These are phyloP conservation scores for Hypocryptadius cinnamomeus DNA, from an alignment of 2,113 vertebrate species.

Conservation along the genomic window DNA sequence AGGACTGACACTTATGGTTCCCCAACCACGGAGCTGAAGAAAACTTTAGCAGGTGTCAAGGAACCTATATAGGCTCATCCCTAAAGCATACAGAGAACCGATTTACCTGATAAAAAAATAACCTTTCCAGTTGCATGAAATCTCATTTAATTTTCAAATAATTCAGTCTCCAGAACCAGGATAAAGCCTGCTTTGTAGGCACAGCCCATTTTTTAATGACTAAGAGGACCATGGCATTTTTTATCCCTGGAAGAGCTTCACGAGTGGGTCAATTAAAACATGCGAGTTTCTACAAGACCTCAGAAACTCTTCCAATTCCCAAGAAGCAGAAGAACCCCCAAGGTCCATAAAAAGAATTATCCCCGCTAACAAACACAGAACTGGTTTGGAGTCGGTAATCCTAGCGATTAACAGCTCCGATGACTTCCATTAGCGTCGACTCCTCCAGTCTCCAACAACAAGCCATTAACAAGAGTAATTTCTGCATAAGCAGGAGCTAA, in stretches of 20 bases:
- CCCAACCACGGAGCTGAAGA: background rate
- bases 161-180: background rate
- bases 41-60: slow-evolving; percentile 2
- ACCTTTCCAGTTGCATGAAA: background rate
- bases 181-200: background rate
- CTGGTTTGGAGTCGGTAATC: slow-evolving; percentile 2
- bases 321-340: background rate
- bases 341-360: slow-evolving; percentile 7
- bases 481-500: slow-evolving; percentile 1
- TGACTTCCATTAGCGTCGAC: background rate
- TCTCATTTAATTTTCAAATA: slow-evolving; percentile 3
- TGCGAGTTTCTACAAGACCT: background rate
- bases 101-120: background rate
- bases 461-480: slow-evolving; percentile 28
- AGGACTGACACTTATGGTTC: background rate
- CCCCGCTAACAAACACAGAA: background rate
- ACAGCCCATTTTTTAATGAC: background rate
- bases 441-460: slow-evolving; percentile 2
- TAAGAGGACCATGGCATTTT: background rate
- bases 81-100: background rate
- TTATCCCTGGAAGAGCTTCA: background rate
- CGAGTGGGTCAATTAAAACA: background rate
- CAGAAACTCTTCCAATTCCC: background rate
- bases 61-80: background rate
- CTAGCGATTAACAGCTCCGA: background rate